Conservation (phyloP, 2,888 invertebrate genomes). For the Ennomos quercinarius region DNA sequence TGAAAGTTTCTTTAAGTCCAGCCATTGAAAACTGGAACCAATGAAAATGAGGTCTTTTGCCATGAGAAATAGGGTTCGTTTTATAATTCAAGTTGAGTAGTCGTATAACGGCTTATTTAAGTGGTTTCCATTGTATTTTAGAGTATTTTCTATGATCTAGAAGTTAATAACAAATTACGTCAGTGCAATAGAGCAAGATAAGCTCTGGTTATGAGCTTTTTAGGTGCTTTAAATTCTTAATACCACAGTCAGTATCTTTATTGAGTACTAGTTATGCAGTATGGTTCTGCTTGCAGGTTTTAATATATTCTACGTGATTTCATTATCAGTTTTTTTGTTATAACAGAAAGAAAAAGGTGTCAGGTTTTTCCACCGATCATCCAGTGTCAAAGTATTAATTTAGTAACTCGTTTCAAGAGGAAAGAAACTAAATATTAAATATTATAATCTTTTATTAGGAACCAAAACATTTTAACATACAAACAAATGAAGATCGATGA, state of each 20-base stretch:
- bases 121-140: constrained; percentile 54
- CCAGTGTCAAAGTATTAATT: no score
- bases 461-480: no score
- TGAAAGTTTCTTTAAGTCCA: constrained; percentile 68
- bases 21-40: constrained; percentile 26
- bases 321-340: no score
- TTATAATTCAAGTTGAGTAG: background rate
- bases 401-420: no score
- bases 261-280: background rate
- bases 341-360: no score
- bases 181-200: constrained; percentile 24
- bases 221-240: constrained; percentile 11
- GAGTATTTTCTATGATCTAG: constrained; percentile 46
- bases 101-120: constrained; percentile 50
- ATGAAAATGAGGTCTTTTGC: background rate
- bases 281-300: no score
- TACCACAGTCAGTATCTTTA: background rate
- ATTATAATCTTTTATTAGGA: no score
- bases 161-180: constrained; percentile 50
- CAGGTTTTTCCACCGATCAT: no score
- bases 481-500: no score
- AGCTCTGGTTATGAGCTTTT: constrained; percentile 16
- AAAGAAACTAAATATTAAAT: no score
- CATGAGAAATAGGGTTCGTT: constrained; percentile 4
- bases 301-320: no score